Base-by-base conservation (phyloP, 1,140 invertebrate genomes). In the Agrypnia vestita region DNA sequence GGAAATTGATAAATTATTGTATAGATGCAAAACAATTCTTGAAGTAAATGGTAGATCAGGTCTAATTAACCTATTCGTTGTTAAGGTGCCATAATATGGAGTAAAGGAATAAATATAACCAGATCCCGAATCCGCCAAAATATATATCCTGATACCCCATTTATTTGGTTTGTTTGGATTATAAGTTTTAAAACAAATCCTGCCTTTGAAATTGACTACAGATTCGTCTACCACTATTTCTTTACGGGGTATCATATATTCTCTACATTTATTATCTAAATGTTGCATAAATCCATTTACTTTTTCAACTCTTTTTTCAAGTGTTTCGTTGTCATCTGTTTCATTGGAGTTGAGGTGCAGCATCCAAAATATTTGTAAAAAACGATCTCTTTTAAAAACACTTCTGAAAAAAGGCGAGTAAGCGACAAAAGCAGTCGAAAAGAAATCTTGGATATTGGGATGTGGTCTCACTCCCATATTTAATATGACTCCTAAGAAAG, bases 11-110 rank as follows among this genome's bases (percentile, higher is more conserved):
- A 84, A 75, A 46, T 76, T 84, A n/a, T 82, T 53, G 35, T 84
- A 84, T 8, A 84, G 47, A 13, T 83, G 79, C 79, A 84, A 78
- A 11, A 19, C 49, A 11, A 75, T 13, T 74, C 4, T 73, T 74
- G 17, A 51, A 44, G 72, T 75, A 35, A 56, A 55, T 15, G 35
- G 0, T 0, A 56, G 4, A 13, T 75, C 51, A 56, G 62, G 62
- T 47, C 12, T 67, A 67, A 15, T 67, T 21, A 62, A 25, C 0
- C 0, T 21, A 21, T 62, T 9, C n/a, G 46, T 51, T 15, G 43
- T 73, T 15, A 73, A 13, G 46, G 46, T 8, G 19, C 69, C 69
- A 51, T 73, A 73, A 73, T 73, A 19, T 49, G 69, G 69, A 15
- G 4, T 13, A 17, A 73, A 51, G 17, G 10, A 17, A 73, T 51